Base-by-base conservation (phyloP, 2,113 vertebrate genomes). In the Thunnus maccoyii region DNA sequence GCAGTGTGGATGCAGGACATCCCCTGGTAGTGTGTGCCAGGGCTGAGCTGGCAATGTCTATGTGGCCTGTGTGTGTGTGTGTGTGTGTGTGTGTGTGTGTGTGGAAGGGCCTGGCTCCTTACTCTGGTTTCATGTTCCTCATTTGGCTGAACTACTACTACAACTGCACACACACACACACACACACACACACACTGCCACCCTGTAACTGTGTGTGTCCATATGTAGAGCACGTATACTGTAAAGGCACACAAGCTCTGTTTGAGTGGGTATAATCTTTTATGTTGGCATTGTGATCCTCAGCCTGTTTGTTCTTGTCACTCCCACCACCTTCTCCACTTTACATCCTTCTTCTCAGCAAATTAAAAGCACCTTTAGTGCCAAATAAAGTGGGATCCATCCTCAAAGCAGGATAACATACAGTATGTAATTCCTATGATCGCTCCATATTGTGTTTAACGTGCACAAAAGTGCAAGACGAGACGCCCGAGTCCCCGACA, bases 91-190 rank as follows among this genome's bases (percentile, higher is more conserved):
- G 67, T 76, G 62, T 15, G 11, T 74, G 69, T 89, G 86, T 80
- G 86, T 77, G 68, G 90, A 94, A 91, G 95, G 93, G 91, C 92
- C 93, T 93, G 81, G 87, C 93, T 96, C 93, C 92, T 93, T 92
- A 91, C 91, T 83, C 94, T 95, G 95, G 96, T 93, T 95, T 96
- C 93, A 94, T 96, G 95, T 95, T 96, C 94, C 94, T 95, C 92
- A 94, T 96, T 96, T 96, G 96, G 96, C 95, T 96, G 94, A 94
- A 94, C 93, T 95, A 93, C 95, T 64, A 92, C 92, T 94, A 86
- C 94, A 90, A 94, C 95, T 58, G 91, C 90, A 93, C 83, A 18
- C 66, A 60, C 63, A 65, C 83, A 18, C 66, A 60, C 63, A 65
- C 66, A 62, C 48, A 15, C 73, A 70, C 78, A 66, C 77, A 63